Evolutionary conservation across 1,140 invertebrate species (phyloP).

Genomic region (Drosophila sturtevanti): DNA sequence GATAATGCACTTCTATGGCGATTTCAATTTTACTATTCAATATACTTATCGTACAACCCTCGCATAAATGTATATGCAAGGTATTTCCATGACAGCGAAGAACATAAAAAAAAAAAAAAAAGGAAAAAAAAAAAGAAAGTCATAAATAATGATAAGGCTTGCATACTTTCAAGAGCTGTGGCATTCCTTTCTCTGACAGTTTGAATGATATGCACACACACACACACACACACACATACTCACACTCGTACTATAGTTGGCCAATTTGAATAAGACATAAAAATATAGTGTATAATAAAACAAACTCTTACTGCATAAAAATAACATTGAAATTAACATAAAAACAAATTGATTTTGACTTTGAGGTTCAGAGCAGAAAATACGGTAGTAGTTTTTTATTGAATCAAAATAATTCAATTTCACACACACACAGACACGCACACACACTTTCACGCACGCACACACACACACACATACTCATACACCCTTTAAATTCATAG

Average conservation of each 20-base stretch:
- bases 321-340: not conserved
- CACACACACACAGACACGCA: constrained; percentile 16
- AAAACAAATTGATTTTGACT: not conserved
- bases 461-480: constrained; percentile 12
- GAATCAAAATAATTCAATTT: constrained; percentile 39
- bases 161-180: not conserved
- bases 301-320: not conserved
- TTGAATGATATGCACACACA: not conserved
- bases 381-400: constrained; percentile 83
- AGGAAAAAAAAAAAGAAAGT: not conserved
- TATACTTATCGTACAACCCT: no score
- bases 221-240: not conserved
- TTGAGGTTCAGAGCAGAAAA: constrained; percentile 81
- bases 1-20: no score
- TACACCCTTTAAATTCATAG: constrained; percentile 22
- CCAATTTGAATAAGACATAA: not conserved
- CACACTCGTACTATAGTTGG: not conserved
- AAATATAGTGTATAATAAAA: not conserved
- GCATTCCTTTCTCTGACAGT: not conserved
- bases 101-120: not conserved
- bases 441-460: constrained; percentile 31
- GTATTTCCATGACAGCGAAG: no score
- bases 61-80: no score
- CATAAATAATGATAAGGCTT: not conserved
- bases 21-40: no score